Conservation (phyloP, 2,113 vertebrate species). For the Rhea pennata region DNA sequence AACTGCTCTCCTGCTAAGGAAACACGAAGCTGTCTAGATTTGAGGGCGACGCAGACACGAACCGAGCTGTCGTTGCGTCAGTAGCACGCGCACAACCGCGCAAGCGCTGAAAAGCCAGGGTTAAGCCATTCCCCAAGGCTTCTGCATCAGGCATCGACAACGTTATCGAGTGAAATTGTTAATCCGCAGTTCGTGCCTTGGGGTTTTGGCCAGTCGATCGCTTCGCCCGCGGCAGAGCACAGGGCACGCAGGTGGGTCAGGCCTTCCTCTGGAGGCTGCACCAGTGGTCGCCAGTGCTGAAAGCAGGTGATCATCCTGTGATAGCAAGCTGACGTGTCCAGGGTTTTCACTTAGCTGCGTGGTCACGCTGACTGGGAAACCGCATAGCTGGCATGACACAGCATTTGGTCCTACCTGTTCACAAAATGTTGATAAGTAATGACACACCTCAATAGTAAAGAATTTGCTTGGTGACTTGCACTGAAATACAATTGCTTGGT, state of each 20-base stretch:
- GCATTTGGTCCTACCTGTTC: background rate
- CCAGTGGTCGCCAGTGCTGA: background rate
- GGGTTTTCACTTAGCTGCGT: background rate
- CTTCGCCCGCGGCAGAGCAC: accelerated
- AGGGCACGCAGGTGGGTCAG: background rate
- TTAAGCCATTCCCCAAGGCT: background rate
- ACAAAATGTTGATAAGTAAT: background rate
- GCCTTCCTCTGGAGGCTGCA: background rate
- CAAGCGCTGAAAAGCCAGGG: background rate
- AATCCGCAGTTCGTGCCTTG: background rate
- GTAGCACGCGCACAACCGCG: background rate
- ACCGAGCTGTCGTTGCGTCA: background rate
- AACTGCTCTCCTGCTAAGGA: background rate
- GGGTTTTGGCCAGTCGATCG: background rate
- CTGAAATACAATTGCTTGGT: background rate
- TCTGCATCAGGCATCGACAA: background rate
- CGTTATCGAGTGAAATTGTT: background rate
- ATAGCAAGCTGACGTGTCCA: background rate
- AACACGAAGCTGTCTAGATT: background rate
- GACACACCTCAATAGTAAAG: background rate
- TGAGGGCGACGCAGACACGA: background rate
- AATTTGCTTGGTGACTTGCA: background rate
- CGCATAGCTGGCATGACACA: background rate
- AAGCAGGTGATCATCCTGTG: background rate
- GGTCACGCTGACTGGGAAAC: background rate